Evolutionary conservation across 2,113 vertebrate genomes (phyloP).

Genomic region (Phoenicopterus ruber): DNA sequence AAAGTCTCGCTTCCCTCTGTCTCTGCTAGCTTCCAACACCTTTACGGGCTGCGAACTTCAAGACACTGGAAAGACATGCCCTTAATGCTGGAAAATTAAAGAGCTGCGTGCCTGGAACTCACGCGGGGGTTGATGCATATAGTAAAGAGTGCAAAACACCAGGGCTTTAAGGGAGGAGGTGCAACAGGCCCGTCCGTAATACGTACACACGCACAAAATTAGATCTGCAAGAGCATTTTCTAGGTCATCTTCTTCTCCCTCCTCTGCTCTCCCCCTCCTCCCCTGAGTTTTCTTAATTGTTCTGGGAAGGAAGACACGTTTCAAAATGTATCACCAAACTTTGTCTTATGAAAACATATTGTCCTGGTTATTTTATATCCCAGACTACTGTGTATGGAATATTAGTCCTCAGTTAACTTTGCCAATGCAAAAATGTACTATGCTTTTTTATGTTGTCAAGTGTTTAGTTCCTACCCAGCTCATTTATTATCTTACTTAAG

Average conservation of each 20-base stretch:
- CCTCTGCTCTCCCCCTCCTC: background rate
- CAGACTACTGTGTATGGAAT: background rate
- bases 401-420: background rate
- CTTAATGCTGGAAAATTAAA: background rate
- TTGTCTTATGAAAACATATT: background rate
- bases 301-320: background rate
- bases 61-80: background rate
- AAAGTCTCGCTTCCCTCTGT: background rate
- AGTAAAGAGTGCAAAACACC: constrained; percentile 25
- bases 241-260: constrained; percentile 25
- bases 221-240: constrained; percentile 1
- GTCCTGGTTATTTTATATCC: background rate
- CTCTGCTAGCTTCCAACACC: background rate
- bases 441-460: background rate
- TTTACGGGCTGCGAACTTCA: background rate
- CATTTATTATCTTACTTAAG: background rate
- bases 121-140: background rate
- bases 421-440: background rate
- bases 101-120: background rate
- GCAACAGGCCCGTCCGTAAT: background rate
- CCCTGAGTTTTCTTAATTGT: constrained; percentile 25
- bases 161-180: background rate
- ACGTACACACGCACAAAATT: background rate
- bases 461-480: background rate
- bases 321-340: background rate